phyloP scores from a whole-genome alignment of 1,140 invertebrate species.

The Cecropterus lyciades region DNA sequence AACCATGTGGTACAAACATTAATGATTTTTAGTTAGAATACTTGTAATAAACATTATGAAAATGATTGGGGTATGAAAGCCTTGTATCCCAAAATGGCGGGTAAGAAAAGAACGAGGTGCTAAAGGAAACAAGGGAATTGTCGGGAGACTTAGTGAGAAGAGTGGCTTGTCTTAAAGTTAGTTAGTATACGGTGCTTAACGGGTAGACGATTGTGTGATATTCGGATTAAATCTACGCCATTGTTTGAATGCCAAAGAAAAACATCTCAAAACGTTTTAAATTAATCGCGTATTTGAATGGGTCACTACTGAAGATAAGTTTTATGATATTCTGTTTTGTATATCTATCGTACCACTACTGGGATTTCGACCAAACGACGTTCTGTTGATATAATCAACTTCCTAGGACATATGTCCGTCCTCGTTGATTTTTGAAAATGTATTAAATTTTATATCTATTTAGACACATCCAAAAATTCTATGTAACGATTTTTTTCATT shows the following conservation, averaged over 20 bases:
- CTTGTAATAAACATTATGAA: background rate
- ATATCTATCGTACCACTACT: background rate
- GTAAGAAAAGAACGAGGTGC: constrained; percentile 24
- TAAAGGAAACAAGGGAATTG: constrained; percentile 32
- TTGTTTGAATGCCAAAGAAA: constrained; percentile 36
- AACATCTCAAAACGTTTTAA: constrained; percentile 30
- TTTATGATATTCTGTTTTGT: background rate
- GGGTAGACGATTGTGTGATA: constrained; percentile 23
- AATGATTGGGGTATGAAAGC: background rate
- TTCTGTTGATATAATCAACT: constrained; percentile 14
- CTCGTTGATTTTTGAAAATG: constrained; percentile 1
- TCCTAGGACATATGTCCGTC: constrained; percentile 18
- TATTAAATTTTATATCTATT: constrained; percentile 7
- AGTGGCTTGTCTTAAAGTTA: constrained; percentile 9
- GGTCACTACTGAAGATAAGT: background rate
- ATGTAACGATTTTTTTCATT: no score
- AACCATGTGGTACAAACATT: background rate
- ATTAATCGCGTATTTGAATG: constrained; percentile 2
- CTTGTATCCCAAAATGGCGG: constrained; percentile 14
- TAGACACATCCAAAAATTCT: background rate
- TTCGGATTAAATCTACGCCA: constrained; percentile 32
- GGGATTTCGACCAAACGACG: constrained; percentile 3
- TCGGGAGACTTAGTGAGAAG: constrained; percentile 4
- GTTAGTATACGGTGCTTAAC: constrained; percentile 28
- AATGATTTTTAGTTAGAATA: no score